A percentile compares a stretch with the other conserved stretches of the same genome.
Evolutionary conservation across 2,888 invertebrate species (phyloP).

Genomic region (Athalia cordata): DNA sequence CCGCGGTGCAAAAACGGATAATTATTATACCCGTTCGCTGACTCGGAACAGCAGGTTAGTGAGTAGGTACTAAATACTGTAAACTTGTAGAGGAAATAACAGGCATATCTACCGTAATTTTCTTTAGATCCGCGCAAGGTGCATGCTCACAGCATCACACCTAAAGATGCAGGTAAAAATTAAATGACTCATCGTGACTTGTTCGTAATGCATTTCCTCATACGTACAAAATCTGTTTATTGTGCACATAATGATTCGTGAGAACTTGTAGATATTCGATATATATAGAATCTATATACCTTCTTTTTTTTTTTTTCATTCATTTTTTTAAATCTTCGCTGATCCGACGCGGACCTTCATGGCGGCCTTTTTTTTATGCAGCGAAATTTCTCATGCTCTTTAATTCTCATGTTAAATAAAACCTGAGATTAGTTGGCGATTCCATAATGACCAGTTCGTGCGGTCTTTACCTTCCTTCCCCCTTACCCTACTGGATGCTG

Average conservation of each 20-base stretch:
- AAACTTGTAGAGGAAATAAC: not conserved
- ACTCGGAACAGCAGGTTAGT: conserved; percentile 22
- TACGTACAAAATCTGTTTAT: no score
- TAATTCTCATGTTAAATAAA: conserved; percentile 1
- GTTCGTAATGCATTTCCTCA: no score
- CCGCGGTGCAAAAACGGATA: conserved; percentile 31
- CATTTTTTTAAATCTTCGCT: no score
- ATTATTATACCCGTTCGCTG: conserved; percentile 21
- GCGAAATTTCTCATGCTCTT: not conserved
- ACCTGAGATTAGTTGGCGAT: conserved; percentile 11
- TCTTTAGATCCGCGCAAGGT: no score
- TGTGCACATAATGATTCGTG: no score
- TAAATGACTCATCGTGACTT: no score
- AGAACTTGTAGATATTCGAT: no score
- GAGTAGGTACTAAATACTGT: not conserved
- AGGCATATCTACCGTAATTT: conserved; percentile 25
- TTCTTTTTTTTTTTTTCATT: no score
- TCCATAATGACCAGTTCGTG: not conserved
- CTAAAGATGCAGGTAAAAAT: not conserved
- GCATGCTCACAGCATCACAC: no score
- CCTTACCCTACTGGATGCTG: not conserved
- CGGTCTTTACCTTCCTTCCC: not conserved
- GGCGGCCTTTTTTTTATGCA: not conserved
- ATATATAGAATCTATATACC: no score
- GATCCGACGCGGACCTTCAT: no score